Percentiles rank a stretch among this genome's conserved stretches.
Evolutionary conservation across 2,113 vertebrate genomes (phyloP).

Genomic region (Cololabis saira): DNA sequence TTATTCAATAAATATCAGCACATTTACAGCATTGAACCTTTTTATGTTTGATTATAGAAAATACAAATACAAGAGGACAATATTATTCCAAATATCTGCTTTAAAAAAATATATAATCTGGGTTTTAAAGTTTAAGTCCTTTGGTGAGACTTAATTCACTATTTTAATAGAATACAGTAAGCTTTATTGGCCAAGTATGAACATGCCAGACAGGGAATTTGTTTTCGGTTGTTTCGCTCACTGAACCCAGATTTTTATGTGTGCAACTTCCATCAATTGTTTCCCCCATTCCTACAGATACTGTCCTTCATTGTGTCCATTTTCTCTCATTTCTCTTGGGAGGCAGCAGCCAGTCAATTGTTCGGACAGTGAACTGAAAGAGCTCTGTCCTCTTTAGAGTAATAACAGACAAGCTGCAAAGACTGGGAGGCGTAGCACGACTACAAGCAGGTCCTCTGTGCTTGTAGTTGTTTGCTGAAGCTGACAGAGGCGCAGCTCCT

Average conservation of each 20-base stretch:
- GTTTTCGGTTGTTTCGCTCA: no score
- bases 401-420: conserved; percentile 64
- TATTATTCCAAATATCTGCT: no score
- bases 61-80: no score
- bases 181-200: no score
- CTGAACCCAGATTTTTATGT: no score
- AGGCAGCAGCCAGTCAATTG: conserved; percentile 31
- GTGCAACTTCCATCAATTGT: not conserved
- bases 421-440: conserved; percentile 53
- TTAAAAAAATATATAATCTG: no score
- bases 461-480: conserved; percentile 41
- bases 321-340: not conserved
- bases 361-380: conserved; percentile 27
- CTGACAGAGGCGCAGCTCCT: conserved; percentile 33
- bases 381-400: conserved; percentile 35
- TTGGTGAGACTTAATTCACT: not conserved
- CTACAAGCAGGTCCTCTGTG: conserved; percentile 42
- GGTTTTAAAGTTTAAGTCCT: no score
- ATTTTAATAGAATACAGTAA: no score
- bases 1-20: no score
- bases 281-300: not conserved
- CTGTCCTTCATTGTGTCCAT: not conserved
- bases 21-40: no score
- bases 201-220: no score
- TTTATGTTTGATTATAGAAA: no score